Conservation (phyloP, 2,113 vertebrate species). For the Rhinolophus sinicus region DNA sequence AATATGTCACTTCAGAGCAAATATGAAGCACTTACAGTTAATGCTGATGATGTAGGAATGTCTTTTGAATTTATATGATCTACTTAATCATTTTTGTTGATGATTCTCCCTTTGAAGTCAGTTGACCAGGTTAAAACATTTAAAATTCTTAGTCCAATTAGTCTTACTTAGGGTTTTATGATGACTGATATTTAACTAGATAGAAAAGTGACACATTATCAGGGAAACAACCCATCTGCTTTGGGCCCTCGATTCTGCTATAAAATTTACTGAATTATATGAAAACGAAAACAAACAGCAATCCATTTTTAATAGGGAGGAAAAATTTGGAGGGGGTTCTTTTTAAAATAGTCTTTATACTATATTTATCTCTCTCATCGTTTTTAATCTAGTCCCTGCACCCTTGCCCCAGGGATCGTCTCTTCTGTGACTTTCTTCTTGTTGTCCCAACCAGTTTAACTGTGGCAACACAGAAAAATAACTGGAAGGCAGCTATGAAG, state of each 20-base stretch:
- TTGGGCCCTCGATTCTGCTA: not conserved
- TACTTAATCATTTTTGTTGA: constrained; percentile 20
- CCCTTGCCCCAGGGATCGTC: not conserved
- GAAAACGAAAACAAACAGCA: constrained; percentile 12
- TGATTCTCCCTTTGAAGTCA: not conserved
- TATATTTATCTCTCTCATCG: not conserved
- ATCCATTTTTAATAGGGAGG: not conserved
- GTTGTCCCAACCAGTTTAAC: not conserved
- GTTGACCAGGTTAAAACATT: not conserved
- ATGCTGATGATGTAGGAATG: not conserved
- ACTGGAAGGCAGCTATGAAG: not conserved
- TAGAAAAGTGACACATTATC: not conserved
- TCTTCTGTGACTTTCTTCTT: not conserved
- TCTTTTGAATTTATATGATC: not conserved
- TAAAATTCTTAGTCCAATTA: not conserved
- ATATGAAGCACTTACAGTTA: not conserved
- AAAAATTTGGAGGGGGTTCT: not conserved
- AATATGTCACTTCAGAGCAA: not conserved
- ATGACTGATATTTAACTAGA: not conserved
- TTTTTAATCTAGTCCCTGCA: not conserved
- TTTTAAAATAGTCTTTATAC: constrained; percentile 5
- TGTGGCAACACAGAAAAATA: not conserved
- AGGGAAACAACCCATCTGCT: not conserved
- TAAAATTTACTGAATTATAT: not conserved
- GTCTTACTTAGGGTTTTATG: not conserved